Base-by-base conservation (phyloP, 2,113 vertebrate genomes). In the Epinephelus cyanopodus region DNA sequence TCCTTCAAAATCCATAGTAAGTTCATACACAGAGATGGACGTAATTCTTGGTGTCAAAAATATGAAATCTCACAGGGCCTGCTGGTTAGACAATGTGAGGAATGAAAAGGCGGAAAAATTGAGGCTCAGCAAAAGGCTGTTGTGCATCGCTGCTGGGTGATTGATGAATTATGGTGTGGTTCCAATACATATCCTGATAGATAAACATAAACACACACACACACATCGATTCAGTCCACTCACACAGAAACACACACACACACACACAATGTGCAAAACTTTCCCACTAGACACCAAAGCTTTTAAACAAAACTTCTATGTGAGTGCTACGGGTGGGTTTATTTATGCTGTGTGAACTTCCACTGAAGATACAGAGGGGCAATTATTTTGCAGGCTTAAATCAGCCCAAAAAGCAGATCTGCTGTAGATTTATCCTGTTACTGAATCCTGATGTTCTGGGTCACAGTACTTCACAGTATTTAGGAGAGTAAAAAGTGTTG, bases 111-210 rank as follows among this genome's bases (percentile, higher is more conserved):
- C 11, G 18, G 7, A 45, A 72, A 74, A 23, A 5, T 54, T 76
- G n/a, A 58, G 29, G 12, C 50, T 74, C 58, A 67, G 58, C 70
- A 76, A 29, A 70, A n/a, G 13, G 4, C 53, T 68, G 17, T 12
- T 42, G 48, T 18, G 54, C 25, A 13, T n/a, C 15, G 5, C 61
- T 58, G 48, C 45, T 37, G 53, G n/a, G 27, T 74, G 62, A 78
- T 33, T 68, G n/a, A 78, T 79, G 64, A 68, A 60, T 57, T 17
- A 21, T 17, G 25, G 25, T 42, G 52, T 15, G 0, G 54, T 53
- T 58, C 48, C 21, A 61, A 52, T 54, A 60, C 10, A 56, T 70
- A 18, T 14, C 52, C 18, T 25, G 14, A 62, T 19, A 45, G 66
- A 70, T 74, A 54, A 21, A 47, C 6, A 14, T 45, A 33, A 29